Evolutionary conservation across 2,888 invertebrate species (phyloP), one percentile per base, ranked within the genome.

Genomic region (Drosophila nigricruria): DNA sequence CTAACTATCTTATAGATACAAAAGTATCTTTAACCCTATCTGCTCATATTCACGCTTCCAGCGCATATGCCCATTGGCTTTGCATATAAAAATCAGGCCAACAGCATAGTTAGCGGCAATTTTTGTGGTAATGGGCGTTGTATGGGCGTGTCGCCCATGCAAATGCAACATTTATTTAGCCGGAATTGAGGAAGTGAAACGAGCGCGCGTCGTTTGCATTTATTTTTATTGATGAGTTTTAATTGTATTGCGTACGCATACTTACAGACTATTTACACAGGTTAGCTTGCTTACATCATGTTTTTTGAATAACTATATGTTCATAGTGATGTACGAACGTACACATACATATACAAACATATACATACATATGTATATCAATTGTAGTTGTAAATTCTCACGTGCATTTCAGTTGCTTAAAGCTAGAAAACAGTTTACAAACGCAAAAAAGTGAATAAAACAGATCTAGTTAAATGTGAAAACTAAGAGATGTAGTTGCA

Each of bases 361-460:
- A 50, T 14, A 50, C 12, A 81, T 54, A 49, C 3, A 50, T 14
- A 50, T 6, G 86, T 54, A 74, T 64, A 49, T 70, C 27, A 65
- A 58, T 70, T 73, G 34, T 36, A 56, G 23, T 42, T 42, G 79
- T 90, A 87, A 87, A 90, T 87, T 87, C 86, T 90, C 86, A 81
- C 82, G 86, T 90, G 86, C 86, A 87, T 88, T 87, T 86, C 87
- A 89, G 85, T 89, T 87, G 89, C 86, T 90, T 87, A 90, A 71
- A 87, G 86, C 86, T 90, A 90, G 54, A 84, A 83, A 83, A 71
- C 36, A 65, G 68, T 72, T 75, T 73, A 63, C 69, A 85, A 70
- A 71, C 65, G 40, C 32, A 63, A 53, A 61, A 45, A 45, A 20
- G 20, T 53, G 38, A 59, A 20, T 14, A 77, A 61, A 52, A 23